Evolutionary conservation across 2,888 invertebrate genomes (phyloP).

Genomic region (Drosophila cognata): DNA sequence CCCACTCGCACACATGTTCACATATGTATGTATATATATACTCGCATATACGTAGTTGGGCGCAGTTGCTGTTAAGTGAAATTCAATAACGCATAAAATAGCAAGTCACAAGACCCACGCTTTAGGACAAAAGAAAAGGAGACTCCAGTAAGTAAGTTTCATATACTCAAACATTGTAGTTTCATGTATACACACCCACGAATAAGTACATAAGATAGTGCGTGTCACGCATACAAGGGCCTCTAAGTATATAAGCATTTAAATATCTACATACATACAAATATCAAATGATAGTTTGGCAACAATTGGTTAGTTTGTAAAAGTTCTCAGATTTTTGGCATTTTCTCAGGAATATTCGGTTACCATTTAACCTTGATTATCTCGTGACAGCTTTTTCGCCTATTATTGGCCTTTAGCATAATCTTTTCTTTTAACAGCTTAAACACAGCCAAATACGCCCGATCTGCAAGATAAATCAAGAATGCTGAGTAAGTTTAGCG

Average conservation of each 20-base stretch:
- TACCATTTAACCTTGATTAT: constrained; percentile 9
- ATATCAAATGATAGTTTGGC: constrained; percentile 49
- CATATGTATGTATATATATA: background rate
- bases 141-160: constrained; percentile 8
- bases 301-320: constrained; percentile 26
- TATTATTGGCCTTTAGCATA: constrained; percentile 20
- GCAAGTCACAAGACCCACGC: constrained; percentile 57
- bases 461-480: constrained; percentile 38
- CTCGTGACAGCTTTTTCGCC: background rate
- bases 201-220: constrained; percentile 10
- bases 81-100: constrained; percentile 80
- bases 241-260: constrained; percentile 11
- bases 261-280: constrained; percentile 24
- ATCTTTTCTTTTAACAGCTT: background rate
- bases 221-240: constrained; percentile 1
- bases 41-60: constrained; percentile 25
- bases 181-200: background rate
- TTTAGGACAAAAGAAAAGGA: background rate
- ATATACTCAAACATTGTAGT: constrained; percentile 31
- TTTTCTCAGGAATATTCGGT: constrained; percentile 9
- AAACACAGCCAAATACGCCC: constrained; percentile 7
- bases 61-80: constrained; percentile 73
- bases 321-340: background rate
- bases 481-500: constrained; percentile 52
- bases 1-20: constrained; percentile 2